Percentiles rank a stretch among this genome's conserved stretches.
These are phyloP conservation scores for Onychomys torridus DNA, from an alignment of 2,797 vertebrate genomes.

Conservation along the genomic window DNA sequence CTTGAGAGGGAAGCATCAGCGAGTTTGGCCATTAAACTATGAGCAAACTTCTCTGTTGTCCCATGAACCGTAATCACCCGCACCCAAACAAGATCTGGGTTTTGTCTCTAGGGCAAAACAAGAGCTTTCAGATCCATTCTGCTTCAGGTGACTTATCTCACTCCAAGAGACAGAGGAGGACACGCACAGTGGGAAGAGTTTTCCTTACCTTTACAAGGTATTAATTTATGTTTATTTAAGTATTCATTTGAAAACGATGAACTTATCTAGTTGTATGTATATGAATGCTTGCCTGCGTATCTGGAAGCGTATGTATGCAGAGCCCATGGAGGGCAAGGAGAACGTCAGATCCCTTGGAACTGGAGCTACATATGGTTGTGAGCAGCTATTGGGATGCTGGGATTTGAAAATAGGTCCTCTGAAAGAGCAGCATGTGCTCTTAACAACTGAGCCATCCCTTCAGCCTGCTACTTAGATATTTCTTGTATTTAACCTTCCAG, in stretches of 20 bases:
- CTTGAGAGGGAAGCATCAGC: background rate
- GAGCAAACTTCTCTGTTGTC: background rate
- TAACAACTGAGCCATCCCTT: background rate
- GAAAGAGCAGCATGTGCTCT: background rate
- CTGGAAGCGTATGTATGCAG: background rate
- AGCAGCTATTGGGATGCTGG: background rate
- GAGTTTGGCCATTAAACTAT: background rate
- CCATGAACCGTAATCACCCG: background rate
- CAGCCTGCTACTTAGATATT: background rate
- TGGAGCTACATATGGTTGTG: background rate
- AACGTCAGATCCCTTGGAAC: background rate
- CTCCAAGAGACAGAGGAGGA: background rate
- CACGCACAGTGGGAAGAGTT: background rate
- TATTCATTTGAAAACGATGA: background rate
- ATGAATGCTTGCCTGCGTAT: background rate
- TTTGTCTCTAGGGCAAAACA: background rate
- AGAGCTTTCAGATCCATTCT: background rate
- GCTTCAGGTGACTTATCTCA: background rate
- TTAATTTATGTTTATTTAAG: background rate
- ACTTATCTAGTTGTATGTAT: background rate
- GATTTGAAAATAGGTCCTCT: background rate
- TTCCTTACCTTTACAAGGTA: background rate
- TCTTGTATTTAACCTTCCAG: background rate
- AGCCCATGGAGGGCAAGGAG: too few relatives aligned
- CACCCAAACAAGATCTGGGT: background rate